These are phyloP conservation scores for Junonia oenone DNA, from an alignment of 2,888 invertebrate genomes.

Conservation along the genomic window DNA sequence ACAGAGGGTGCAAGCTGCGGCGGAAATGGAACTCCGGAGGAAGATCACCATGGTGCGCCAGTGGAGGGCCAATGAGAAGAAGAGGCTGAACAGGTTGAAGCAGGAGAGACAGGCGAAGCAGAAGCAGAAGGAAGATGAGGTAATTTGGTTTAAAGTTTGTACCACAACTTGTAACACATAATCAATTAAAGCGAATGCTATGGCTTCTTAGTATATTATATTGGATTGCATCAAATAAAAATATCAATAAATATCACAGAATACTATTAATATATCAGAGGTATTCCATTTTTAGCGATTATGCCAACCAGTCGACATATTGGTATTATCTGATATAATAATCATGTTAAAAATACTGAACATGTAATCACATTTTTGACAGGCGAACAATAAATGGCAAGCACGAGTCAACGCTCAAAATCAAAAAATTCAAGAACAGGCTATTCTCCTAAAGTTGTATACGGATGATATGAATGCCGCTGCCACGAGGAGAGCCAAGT, in stretches of 20 bases:
- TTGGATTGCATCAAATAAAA: too few relatives aligned
- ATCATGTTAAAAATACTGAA: too few relatives aligned
- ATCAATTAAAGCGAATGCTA: too few relatives aligned
- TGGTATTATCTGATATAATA: too few relatives aligned
- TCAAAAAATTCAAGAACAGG: conserved; percentile 59
- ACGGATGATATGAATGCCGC: conserved; percentile 61
- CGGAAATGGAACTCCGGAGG: conserved; percentile 63
- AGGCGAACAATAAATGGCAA: conserved; percentile 67
- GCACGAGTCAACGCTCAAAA: conserved; percentile 59
- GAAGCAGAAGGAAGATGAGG: conserved; percentile 52
- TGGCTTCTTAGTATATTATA: too few relatives aligned
- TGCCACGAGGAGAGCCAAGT: conserved; percentile 54
- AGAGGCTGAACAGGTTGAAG: conserved; percentile 51
- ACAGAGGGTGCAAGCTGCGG: conserved; percentile 65
- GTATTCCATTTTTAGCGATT: too few relatives aligned
- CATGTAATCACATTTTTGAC: conserved; percentile 10
- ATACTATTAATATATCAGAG: too few relatives aligned
- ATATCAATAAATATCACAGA: too few relatives aligned
- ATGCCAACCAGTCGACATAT: too few relatives aligned
- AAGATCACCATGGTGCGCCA: conserved; percentile 69
- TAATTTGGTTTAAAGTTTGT: conserved; percentile 29
- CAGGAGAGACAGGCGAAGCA: conserved; percentile 52
- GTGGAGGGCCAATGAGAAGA: conserved; percentile 66
- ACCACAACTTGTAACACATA: too few relatives aligned
- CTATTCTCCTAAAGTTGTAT: conserved; percentile 57